These are phyloP conservation scores for Parazoanthus atlanticus DNA, from an alignment of 92 coral and sea anemone species.

Conservation along the genomic window DNA sequence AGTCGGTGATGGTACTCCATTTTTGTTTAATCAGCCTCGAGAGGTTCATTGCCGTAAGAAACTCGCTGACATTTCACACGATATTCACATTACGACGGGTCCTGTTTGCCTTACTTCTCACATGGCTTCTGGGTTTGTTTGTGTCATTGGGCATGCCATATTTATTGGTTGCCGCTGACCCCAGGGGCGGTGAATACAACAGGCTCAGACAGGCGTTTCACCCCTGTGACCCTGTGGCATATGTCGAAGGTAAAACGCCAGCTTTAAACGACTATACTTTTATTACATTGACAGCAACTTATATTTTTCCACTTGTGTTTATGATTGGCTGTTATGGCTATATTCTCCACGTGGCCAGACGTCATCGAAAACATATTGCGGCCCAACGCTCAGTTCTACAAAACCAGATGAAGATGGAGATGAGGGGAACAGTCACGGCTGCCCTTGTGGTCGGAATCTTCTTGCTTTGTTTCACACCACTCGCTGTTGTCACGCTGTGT, in stretches of 20 bases:
- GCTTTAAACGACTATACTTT: slow-evolving; percentile 8
- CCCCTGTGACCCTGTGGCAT: neutral
- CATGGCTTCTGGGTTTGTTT: slow-evolving; percentile 15
- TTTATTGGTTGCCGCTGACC: neutral
- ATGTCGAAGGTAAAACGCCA: neutral
- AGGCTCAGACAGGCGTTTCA: slow-evolving; percentile 6
- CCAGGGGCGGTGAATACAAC: neutral
- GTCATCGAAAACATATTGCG: slow-evolving; percentile 7
- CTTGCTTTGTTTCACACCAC: slow-evolving; percentile 22
- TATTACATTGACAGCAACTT: neutral
- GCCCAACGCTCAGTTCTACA: neutral
- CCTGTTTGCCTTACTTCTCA: neutral
- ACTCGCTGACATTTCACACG: slow-evolving; percentile 21
- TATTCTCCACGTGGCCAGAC: slow-evolving; percentile 26
- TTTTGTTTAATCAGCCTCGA: slow-evolving; percentile 35
- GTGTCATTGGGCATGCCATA: slow-evolving; percentile 1
- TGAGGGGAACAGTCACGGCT: slow-evolving; percentile 27
- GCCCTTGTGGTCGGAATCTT: slow-evolving; percentile 32
- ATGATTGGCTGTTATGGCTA: slow-evolving; percentile 34
- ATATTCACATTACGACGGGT: slow-evolving; percentile 23
- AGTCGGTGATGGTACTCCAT: slow-evolving; percentile 17
- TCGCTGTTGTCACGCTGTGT: slow-evolving; percentile 26
- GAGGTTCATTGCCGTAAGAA: slow-evolving; percentile 12
- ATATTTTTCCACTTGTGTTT: slow-evolving; percentile 13
- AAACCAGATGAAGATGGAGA: neutral